Evolutionary conservation across 2,113 vertebrate genomes (phyloP).

Genomic region (Pedionomus torquatus): DNA sequence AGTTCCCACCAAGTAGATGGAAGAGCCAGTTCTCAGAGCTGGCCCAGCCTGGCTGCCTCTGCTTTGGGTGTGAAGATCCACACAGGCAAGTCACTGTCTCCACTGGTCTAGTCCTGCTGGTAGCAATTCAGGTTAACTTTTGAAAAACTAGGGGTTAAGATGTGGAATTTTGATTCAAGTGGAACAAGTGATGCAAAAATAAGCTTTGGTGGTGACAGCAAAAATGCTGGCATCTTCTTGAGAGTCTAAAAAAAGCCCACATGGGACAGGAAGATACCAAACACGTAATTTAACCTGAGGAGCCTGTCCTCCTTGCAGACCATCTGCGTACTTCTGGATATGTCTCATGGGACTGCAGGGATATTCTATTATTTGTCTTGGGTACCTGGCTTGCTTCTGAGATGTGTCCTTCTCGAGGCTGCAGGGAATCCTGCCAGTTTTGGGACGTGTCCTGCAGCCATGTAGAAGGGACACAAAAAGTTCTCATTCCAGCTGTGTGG

Average conservation of each 20-base stretch:
- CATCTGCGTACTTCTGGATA: neutral
- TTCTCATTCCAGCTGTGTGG: neutral
- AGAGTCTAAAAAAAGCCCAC: neutral
- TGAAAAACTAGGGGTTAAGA: neutral
- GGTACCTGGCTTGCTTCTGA: accelerated
- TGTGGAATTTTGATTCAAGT: neutral
- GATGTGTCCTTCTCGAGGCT: neutral
- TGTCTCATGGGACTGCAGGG: neutral
- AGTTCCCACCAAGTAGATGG: accelerated
- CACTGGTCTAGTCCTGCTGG: neutral
- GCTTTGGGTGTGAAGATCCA: neutral
- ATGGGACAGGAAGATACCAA: neutral
- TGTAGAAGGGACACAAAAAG: neutral
- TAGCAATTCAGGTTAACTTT: neutral
- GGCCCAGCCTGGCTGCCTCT: neutral
- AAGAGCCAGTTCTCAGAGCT: neutral
- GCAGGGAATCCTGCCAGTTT: neutral
- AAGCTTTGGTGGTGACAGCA: neutral
- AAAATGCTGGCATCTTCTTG: neutral
- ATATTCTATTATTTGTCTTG: neutral
- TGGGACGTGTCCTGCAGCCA: neutral
- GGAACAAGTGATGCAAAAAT: neutral
- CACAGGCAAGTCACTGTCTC: no score
- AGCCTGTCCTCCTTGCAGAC: neutral
- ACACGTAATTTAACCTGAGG: neutral